A percentile compares a stretch with the other conserved stretches of the same genome.
Evolutionary conservation across 2,888 invertebrate species (phyloP).

Genomic region (Nycteola revayana): DNA sequence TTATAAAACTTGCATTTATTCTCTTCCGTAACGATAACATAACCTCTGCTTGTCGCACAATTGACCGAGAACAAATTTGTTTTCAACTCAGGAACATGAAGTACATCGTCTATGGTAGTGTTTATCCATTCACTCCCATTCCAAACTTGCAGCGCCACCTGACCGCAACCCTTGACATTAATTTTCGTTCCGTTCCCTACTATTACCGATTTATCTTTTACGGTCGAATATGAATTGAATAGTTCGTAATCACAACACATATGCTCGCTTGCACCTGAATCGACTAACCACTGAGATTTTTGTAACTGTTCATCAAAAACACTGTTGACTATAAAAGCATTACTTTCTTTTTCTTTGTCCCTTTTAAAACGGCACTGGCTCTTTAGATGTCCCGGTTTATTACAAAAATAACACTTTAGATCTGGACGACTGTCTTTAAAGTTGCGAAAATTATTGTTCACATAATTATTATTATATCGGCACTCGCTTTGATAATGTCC

Average conservation of each 20-base stretch:
- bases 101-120: slow-evolving; percentile 28
- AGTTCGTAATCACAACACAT: slow-evolving; percentile 21
- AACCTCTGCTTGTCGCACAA: slow-evolving; percentile 20
- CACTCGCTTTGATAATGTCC: slow-evolving; percentile 6
- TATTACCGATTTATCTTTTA: slow-evolving; percentile 14
- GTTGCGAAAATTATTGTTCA: not conserved
- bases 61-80: slow-evolving; percentile 25
- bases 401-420: slow-evolving; percentile 15
- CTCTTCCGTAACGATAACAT: slow-evolving; percentile 22
- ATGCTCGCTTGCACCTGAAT: slow-evolving; percentile 21
- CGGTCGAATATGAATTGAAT: slow-evolving; percentile 10
- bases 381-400: slow-evolving; percentile 17
- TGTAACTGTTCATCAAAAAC: slow-evolving; percentile 1
- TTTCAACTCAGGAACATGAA: slow-evolving; percentile 25
- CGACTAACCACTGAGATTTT: slow-evolving; percentile 25
- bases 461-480: not conserved
- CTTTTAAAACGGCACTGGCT: slow-evolving; percentile 14
- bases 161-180: slow-evolving; percentile 19
- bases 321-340: slow-evolving; percentile 19
- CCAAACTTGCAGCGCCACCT: slow-evolving; percentile 19
- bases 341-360: slow-evolving; percentile 8
- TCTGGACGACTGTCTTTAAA: not conserved
- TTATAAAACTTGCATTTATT: slow-evolving; percentile 20
- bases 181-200: slow-evolving; percentile 21
- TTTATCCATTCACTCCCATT: slow-evolving; percentile 27